phyloP scores from a whole-genome alignment of 2,888 invertebrate genomes.

The Ennomos fuscantarius region DNA sequence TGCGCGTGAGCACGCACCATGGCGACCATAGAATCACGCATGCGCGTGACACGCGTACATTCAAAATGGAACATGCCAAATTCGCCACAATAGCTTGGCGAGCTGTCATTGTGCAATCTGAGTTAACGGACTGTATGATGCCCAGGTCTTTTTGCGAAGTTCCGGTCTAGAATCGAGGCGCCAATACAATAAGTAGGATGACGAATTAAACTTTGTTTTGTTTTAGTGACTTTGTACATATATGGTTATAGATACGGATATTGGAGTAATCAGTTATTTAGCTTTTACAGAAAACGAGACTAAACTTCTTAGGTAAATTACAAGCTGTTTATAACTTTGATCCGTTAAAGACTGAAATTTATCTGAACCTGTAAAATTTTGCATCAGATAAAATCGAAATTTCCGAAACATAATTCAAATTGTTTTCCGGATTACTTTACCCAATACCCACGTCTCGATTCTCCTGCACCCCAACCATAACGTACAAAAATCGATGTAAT shows the following conservation, averaged over 20 bases:
- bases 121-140: slow-evolving; percentile 43
- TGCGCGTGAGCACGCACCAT: slow-evolving; percentile 67
- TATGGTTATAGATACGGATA: no score
- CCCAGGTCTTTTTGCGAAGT: slow-evolving; percentile 36
- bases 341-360: no score
- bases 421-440: slow-evolving; percentile 15
- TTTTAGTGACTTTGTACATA: no score
- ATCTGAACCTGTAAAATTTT: no score
- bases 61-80: slow-evolving; percentile 46
- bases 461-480: slow-evolving; percentile 48
- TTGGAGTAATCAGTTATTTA: no score
- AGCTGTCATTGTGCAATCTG: slow-evolving; percentile 50
- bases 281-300: no score
- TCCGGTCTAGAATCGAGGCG: slow-evolving; percentile 30
- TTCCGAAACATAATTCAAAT: slow-evolving; percentile 16
- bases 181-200: background rate
- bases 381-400: background rate
- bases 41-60: slow-evolving; percentile 57
- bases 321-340: no score
- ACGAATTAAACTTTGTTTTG: no score
- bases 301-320: no score
- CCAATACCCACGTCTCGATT: slow-evolving; percentile 26
- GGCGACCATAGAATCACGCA: slow-evolving; percentile 58
- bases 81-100: slow-evolving; percentile 49
- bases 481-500: slow-evolving; percentile 60